Conservation (phyloP, 2,888 invertebrate genomes). For the Monoplex corrugatus region DNA sequence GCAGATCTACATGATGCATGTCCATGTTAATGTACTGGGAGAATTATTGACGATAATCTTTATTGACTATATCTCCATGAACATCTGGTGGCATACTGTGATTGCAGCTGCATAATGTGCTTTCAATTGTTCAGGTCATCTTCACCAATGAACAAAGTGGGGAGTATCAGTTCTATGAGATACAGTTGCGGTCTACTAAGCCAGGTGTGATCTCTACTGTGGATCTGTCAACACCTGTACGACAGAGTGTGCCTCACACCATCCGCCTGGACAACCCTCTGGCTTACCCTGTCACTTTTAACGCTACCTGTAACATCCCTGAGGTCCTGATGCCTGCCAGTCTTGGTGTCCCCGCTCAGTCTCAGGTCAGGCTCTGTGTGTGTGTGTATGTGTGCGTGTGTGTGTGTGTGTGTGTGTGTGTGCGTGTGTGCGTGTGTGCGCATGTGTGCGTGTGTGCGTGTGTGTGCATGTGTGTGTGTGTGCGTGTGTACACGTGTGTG, state of each 20-base stretch:
- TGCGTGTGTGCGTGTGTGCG: neutral
- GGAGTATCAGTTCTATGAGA: slow-evolving; percentile 81
- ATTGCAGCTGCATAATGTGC: too few species aligned
- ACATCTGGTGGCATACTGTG: too few species aligned
- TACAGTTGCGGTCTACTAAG: slow-evolving; percentile 76
- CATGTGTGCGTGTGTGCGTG: neutral
- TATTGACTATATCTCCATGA: too few species aligned
- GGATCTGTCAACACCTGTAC: slow-evolving; percentile 78
- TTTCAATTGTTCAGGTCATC: slow-evolving; percentile 77
- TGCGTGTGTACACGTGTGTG: neutral
- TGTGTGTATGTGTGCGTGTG: neutral
- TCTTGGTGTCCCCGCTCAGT: slow-evolving; percentile 77
- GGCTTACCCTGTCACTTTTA: slow-evolving; percentile 75
- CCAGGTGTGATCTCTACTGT: slow-evolving; percentile 77
- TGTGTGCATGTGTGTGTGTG: slow-evolving; percentile 30
- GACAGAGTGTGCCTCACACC: slow-evolving; percentile 78
- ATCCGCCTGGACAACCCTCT: slow-evolving; percentile 80
- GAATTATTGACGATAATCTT: too few species aligned
- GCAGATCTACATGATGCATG: too few species aligned
- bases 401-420: neutral
- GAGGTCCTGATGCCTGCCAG: slow-evolving; percentile 80
- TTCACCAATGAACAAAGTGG: slow-evolving; percentile 80
- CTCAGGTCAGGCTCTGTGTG: slow-evolving; percentile 71
- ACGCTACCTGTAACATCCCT: slow-evolving; percentile 73
- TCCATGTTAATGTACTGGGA: too few species aligned